phyloP scores from a whole-genome alignment of 2,797 vertebrate species.

The Craterocephalus amniculus region DNA sequence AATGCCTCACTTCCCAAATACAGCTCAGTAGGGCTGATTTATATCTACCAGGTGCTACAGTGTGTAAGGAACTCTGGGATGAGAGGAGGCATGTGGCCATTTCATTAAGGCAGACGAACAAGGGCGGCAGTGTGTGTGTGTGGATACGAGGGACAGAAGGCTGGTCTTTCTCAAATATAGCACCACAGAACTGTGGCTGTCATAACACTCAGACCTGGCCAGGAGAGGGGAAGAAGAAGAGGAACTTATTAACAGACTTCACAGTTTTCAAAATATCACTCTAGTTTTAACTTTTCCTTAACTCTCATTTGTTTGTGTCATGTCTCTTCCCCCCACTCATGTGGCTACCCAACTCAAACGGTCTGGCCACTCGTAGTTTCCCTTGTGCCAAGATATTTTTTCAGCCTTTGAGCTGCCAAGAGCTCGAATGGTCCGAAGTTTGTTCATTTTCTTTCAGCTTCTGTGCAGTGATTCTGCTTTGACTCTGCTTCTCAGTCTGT shows the following conservation, averaged over 20 bases:
- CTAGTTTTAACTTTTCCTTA: constrained; percentile 30
- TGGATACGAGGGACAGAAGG: constrained; percentile 58
- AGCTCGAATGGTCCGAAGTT: constrained; percentile 52
- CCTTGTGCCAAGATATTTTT: constrained; percentile 54
- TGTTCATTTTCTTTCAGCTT: constrained; percentile 40
- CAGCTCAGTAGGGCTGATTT: constrained; percentile 84
- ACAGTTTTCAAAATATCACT: constrained; percentile 65
- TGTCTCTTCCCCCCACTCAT: constrained; percentile 8
- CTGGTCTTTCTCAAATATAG: constrained; percentile 77
- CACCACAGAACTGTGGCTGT: constrained; percentile 61
- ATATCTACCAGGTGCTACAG: constrained; percentile 87
- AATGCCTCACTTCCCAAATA: constrained; percentile 88
- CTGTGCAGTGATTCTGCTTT: constrained; percentile 24
- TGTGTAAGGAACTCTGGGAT: constrained; percentile 67
- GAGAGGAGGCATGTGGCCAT: constrained; percentile 79
- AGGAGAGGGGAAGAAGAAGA: constrained; percentile 49
- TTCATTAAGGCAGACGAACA: constrained; percentile 80
- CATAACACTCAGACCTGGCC: constrained; percentile 64
- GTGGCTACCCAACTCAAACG: constrained; percentile 30
- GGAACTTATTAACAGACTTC: constrained; percentile 62
- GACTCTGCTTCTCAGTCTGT: constrained; percentile 9
- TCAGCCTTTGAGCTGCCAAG: constrained; percentile 50
- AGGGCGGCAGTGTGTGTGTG: constrained; percentile 70
- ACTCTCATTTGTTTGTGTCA: constrained; percentile 34
- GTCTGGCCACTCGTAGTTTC: constrained; percentile 44